These are phyloP conservation scores for Myotis pilosus DNA, from an alignment of 2,797 vertebrate genomes.

Conservation along the genomic window DNA sequence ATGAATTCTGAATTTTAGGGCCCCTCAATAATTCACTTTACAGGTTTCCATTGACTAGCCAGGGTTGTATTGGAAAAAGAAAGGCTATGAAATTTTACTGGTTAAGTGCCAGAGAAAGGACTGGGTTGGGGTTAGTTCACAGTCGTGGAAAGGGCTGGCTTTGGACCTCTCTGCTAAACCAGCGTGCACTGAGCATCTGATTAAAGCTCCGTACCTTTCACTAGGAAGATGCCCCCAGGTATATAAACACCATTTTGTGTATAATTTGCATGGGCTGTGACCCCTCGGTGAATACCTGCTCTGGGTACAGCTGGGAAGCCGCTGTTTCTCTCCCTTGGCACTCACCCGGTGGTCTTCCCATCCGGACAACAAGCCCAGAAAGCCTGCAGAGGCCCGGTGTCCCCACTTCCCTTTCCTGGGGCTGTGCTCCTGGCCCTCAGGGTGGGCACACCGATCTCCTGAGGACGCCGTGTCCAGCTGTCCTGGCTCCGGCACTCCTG, in stretches of 20 bases:
- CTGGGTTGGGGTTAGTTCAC: not conserved
- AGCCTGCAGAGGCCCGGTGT: not conserved
- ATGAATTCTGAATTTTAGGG: not conserved
- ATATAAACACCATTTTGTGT: not conserved
- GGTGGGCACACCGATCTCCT: accelerated
- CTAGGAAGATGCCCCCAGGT: not conserved
- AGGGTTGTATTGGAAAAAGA: too few species aligned
- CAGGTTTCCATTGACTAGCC: not conserved
- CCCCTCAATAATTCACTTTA: not conserved
- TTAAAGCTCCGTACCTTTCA: not conserved
- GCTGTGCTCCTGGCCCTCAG: accelerated
- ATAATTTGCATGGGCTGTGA: not conserved
- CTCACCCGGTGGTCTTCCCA: accelerated
- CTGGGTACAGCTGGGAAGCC: not conserved
- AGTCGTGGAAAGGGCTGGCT: not conserved
- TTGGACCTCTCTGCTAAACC: not conserved
- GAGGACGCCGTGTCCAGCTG: not conserved
- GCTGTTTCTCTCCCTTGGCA: accelerated
- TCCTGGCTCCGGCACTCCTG: not conserved
- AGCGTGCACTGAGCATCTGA: not conserved
- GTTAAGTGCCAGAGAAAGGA: not conserved
- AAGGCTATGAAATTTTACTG: not conserved
- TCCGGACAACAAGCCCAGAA: not conserved
- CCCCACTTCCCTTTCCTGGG: too few species aligned
- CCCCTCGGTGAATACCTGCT: not conserved